These are phyloP conservation scores for Pteronotus mesoamericanus DNA, from an alignment of 2,797 vertebrate species.

Conservation along the genomic window DNA sequence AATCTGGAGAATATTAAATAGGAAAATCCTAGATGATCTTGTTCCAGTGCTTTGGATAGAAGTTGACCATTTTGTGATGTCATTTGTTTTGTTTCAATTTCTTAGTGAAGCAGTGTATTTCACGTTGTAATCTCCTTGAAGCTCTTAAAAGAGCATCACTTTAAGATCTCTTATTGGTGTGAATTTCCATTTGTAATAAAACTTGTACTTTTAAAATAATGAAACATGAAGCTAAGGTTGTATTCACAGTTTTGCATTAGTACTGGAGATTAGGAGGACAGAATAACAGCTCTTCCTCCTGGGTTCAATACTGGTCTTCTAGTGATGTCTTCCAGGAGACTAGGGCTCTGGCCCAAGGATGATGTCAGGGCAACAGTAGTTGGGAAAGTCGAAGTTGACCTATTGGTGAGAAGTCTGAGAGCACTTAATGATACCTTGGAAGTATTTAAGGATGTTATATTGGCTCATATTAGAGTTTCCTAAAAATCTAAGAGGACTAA, in stretches of 20 bases:
- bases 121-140: not conserved
- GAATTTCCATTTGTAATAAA: not conserved
- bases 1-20: not conserved
- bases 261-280: not conserved
- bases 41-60: not conserved
- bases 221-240: not conserved
- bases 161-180: not conserved
- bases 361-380: not conserved
- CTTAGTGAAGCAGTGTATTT: not conserved
- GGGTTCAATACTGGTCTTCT: not conserved
- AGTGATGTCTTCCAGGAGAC: not conserved
- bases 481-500: not conserved
- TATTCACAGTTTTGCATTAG: not conserved
- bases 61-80: not conserved
- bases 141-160: not conserved
- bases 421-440: not conserved
- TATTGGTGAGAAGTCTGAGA: not conserved
- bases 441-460: not conserved
- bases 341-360: not conserved
- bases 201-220: not conserved
- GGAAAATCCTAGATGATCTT: not conserved
- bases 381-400: not conserved
- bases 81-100: not conserved
- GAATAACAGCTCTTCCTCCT: not conserved
- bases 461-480: not conserved